A percentile compares a stretch with the other conserved stretches of the same genome.
phyloP scores from a whole-genome alignment of 2,113 vertebrate genomes.

The Nannobrachium achirus region DNA sequence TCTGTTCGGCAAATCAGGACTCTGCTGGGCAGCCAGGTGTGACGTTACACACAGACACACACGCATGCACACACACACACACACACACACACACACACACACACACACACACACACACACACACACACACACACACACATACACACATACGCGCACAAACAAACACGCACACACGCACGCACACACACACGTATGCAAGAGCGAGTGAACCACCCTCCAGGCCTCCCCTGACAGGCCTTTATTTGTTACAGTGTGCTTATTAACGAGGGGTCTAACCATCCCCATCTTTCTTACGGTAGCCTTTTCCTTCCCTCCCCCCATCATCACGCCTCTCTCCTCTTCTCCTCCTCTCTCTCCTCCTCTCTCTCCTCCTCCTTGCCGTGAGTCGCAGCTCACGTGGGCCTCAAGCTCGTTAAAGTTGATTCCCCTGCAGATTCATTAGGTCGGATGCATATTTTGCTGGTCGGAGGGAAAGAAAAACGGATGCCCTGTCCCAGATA shows the following conservation, averaged over 20 bases:
- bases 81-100: too few species aligned
- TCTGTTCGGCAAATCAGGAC: constrained; percentile 42
- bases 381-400: constrained; percentile 59
- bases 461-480: constrained; percentile 32
- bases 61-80: constrained; percentile 24
- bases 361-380: constrained; percentile 27
- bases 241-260: constrained; percentile 68
- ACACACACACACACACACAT: too few species aligned
- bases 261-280: constrained; percentile 55
- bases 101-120: too few species aligned
- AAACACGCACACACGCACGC: constrained; percentile 18
- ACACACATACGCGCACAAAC: constrained; percentile 20
- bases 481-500: constrained; percentile 73
- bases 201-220: constrained; percentile 9
- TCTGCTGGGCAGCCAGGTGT: constrained; percentile 37
- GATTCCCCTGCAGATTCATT: constrained; percentile 68
- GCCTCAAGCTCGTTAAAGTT: constrained; percentile 67
- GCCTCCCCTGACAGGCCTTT: constrained; percentile 52
- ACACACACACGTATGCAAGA: neutral
- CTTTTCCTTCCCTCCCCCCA: neutral
- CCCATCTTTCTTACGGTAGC: constrained; percentile 44
- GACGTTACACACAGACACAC: constrained; percentile 17
- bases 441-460: constrained; percentile 57
- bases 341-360: neutral
- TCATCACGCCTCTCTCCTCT: neutral